These are phyloP conservation scores for Mesorhabditis sp. DNA, from an alignment of 2,888 invertebrate species.

Conservation along the genomic window DNA sequence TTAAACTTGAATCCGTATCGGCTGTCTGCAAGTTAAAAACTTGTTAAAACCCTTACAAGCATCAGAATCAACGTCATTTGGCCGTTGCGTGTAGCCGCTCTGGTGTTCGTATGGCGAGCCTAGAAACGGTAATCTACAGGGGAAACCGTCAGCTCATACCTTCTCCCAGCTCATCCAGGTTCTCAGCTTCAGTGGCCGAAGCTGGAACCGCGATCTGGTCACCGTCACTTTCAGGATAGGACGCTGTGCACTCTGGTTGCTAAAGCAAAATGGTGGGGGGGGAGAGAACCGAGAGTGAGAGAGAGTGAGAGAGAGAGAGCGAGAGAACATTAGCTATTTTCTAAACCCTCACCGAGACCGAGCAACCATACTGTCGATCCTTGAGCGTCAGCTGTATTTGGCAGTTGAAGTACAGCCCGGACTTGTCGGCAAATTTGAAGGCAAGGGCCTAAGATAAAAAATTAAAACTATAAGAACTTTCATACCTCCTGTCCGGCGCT, in stretches of 20 bases:
- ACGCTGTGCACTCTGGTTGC: conserved; percentile 14
- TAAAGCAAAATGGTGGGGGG: neutral
- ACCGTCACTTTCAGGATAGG: neutral
- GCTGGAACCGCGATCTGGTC: neutral
- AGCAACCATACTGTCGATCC: conserved; percentile 41
- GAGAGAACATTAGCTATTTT: neutral
- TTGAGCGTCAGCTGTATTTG: conserved; percentile 54
- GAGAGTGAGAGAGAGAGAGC: neutral
- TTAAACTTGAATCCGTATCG: too few species aligned
- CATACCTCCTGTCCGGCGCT: conserved; percentile 47
- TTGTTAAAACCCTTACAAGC: neutral
- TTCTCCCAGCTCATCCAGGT: neutral
- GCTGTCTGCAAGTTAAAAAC: too few species aligned
- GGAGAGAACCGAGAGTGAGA: too few species aligned
- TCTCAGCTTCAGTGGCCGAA: neutral
- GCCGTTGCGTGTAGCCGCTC: neutral
- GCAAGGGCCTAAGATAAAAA: conserved; percentile 12
- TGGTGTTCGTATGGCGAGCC: neutral
- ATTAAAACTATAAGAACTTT: neutral
- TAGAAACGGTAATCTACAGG: too few species aligned
- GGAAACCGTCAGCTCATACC: too few species aligned
- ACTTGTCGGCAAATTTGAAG: conserved; percentile 56
- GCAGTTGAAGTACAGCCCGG: conserved; percentile 56
- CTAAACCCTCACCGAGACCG: conserved; percentile 26
- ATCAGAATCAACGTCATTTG: neutral